Evolutionary conservation across 2,797 vertebrate species (phyloP), one percentile per base, ranked within the genome.

Genomic region (Iguana delicatissima): DNA sequence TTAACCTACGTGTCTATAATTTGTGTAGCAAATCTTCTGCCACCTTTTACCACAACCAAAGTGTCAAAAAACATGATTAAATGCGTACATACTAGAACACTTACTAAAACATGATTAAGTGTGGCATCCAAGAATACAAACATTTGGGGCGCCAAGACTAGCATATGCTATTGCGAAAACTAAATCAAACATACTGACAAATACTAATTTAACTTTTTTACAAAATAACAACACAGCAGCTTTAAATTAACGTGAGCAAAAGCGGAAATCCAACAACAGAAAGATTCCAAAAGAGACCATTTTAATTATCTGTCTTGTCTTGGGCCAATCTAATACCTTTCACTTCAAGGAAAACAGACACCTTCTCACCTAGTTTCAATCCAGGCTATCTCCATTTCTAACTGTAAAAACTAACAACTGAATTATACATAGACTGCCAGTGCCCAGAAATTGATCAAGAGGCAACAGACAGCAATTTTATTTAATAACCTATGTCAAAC

Each of bases 251-350:
- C 46, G 77, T 80, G 46, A 55, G 50, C 52, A 81, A 81, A 13
- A 55, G 29, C 20, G 24, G 77, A n/a, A 10, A 55, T 57, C 52
- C 32, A 22, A 80, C 46, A 81, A 52, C 32, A 46, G 55, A 13
- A 10, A 62, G 38, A 52, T 80, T 80, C 77, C n/a, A 29, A 20
- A 57, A 59, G 29, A 50, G 16, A 24, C 59, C 26, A 74, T 74
- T 62, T 84, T n/a, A 64, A 52, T 64, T 89, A 89, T 89, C 72
- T 62, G 80, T 50, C 20, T 64, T 89, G 55, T 32, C 57, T 74
- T 89, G 26, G 7, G 80, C 69, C 72, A 84, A 62, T 7, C 38
- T 62, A 84, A 64, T 64, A 55, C 29, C 42, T 77, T 84, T 76
- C 42, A 64, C 42, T 76, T 46, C n/a, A 77, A 89, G 52, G 14